Conservation (phyloP, 1,140 invertebrate genomes). For the Pemphigus obesinymphae region DNA sequence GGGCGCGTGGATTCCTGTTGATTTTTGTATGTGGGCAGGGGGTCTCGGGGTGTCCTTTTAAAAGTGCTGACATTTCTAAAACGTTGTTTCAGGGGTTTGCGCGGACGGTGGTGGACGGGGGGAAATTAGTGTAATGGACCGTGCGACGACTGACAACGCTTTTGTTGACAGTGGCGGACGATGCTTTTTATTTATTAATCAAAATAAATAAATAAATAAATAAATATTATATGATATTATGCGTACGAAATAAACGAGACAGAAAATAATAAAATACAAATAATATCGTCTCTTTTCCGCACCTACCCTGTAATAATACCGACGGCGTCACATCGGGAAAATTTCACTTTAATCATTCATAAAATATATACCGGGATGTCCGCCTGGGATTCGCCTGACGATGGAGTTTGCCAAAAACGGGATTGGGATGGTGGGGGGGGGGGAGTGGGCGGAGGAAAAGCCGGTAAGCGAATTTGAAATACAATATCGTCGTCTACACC, state of each 20-base stretch:
- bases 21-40: background rate
- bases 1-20: background rate
- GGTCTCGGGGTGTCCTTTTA: background rate
- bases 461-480: background rate
- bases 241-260: too few relatives aligned
- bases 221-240: too few relatives aligned
- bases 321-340: too few relatives aligned
- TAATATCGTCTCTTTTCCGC: too few relatives aligned
- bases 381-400: too few relatives aligned
- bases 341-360: background rate
- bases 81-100: background rate
- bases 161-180: background rate
- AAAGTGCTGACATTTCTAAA: conserved; percentile 30
- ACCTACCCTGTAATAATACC: background rate
- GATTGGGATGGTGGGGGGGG: too few relatives aligned
- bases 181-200: background rate
- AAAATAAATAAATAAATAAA: background rate
- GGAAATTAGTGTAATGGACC: conserved; percentile 30
- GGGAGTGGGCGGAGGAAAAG: too few relatives aligned
- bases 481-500: background rate
- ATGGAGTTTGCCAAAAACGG: too few relatives aligned
- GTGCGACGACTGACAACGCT: background rate
- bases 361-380: too few relatives aligned
- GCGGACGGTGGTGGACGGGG: background rate
- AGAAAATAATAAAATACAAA: too few relatives aligned